A percentile compares a stretch with the other conserved stretches of the same genome.
These are phyloP conservation scores for Poecilia wingei DNA, from an alignment of 2,797 vertebrate genomes.

Conservation along the genomic window DNA sequence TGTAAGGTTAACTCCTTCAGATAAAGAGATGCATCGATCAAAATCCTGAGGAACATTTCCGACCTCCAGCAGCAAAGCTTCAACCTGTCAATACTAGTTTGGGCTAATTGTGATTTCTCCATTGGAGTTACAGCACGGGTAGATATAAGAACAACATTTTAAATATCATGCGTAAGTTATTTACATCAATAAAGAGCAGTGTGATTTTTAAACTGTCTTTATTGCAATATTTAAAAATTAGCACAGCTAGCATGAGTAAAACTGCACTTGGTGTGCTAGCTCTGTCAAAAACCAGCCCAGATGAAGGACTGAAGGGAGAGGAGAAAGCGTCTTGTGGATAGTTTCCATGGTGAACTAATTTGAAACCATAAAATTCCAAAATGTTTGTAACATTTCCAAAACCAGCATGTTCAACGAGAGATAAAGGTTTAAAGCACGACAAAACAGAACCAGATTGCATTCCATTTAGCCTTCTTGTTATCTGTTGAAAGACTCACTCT, in stretches of 20 bases:
- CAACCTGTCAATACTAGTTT: background rate
- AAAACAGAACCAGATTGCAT: background rate
- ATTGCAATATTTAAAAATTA: background rate
- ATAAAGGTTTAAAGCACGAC: background rate
- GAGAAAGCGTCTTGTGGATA: background rate
- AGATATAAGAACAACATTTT: background rate
- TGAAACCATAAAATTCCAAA: background rate
- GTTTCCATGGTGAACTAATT: background rate
- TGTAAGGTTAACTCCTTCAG: slow-evolving; percentile 58
- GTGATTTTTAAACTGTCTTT: background rate
- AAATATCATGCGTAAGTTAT: background rate
- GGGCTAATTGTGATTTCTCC: background rate
- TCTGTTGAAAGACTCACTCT: background rate
- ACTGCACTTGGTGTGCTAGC: background rate
- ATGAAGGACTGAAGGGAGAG: background rate
- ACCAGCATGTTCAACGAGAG: background rate
- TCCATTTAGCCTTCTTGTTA: background rate
- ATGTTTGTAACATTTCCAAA: background rate
- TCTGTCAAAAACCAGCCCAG: background rate
- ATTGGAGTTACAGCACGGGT: background rate
- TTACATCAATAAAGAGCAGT: background rate
- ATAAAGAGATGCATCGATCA: background rate
- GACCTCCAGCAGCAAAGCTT: background rate
- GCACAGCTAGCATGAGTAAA: background rate
- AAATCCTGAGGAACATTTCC: background rate